phyloP scores from a whole-genome alignment of 2,113 vertebrate genomes.

The Tautogolabrus adspersus region DNA sequence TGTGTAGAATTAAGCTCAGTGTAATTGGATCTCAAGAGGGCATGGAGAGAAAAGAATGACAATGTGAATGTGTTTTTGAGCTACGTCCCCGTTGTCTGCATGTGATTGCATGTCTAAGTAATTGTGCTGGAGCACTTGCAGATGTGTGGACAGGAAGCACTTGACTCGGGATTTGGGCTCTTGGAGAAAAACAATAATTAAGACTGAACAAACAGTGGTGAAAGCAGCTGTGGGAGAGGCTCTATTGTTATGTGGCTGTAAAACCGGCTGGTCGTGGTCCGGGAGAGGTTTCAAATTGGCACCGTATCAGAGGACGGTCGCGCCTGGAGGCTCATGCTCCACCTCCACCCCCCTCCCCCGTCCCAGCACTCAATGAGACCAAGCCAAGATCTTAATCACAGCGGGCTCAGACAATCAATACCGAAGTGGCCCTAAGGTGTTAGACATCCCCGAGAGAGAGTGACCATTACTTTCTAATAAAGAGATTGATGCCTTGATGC shows the following conservation, averaged over 20 bases:
- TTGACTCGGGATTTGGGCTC: conserved; percentile 63
- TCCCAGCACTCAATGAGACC: conserved; percentile 30
- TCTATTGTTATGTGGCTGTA: conserved; percentile 43
- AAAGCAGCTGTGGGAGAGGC: conserved; percentile 46
- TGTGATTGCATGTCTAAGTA: conserved; percentile 51
- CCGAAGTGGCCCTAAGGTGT: conserved; percentile 67
- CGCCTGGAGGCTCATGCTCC: not conserved
- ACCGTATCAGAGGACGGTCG: conserved; percentile 31
- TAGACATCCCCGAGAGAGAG: conserved; percentile 60
- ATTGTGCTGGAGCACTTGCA: conserved; percentile 52
- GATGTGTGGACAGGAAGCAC: conserved; percentile 54
- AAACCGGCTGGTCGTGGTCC: conserved; percentile 14
- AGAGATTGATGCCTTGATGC: conserved; percentile 75
- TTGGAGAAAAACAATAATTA: conserved; percentile 79
- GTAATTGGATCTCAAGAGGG: conserved; percentile 70
- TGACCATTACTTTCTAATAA: conserved; percentile 78
- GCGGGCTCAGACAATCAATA: conserved; percentile 62
- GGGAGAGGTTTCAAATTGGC: conserved; percentile 44
- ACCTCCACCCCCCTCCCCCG: conserved; percentile 2
- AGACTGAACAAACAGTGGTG: conserved; percentile 65
- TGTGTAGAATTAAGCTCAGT: conserved; percentile 41
- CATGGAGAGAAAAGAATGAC: conserved; percentile 19
- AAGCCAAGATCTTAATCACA: conserved; percentile 72
- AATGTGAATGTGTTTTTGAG: conserved; percentile 33
- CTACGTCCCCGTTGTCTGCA: conserved; percentile 56